Percentiles rank a stretch among this genome's conserved stretches.
phyloP scores from a whole-genome alignment of 2,888 invertebrate species.

The Oasisia sp. region DNA sequence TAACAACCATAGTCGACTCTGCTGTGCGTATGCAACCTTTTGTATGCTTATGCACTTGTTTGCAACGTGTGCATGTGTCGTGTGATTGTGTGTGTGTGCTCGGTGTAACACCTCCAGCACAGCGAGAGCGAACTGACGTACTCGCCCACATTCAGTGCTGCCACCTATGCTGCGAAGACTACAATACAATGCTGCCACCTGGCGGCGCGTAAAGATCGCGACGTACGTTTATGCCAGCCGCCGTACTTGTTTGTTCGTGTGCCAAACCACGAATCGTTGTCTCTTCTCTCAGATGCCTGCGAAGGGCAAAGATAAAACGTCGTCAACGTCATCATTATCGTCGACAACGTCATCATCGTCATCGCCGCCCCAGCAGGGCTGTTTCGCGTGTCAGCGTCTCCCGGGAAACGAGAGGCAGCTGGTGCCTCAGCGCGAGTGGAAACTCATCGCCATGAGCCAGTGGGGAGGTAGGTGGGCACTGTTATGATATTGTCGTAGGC shows the following conservation, averaged over 20 bases:
- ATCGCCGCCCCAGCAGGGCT: not conserved
- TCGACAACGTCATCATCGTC: not conserved
- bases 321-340: not conserved
- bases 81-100: not conserved
- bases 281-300: not conserved
- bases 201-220: not conserved
- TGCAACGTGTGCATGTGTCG: not conserved
- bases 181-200: not conserved
- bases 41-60: not conserved
- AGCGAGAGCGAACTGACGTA: not conserved
- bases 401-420: not conserved
- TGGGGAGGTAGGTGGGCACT: not conserved
- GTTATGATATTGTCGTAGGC: not conserved
- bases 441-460: conserved; percentile 22
- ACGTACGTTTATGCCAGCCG: not conserved
- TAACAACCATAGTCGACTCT: not conserved
- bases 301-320: not conserved
- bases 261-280: not conserved
- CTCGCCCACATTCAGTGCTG: not conserved
- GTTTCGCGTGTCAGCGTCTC: not conserved
- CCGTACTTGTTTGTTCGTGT: conserved; percentile 1
- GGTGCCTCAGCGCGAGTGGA: conserved; percentile 7
- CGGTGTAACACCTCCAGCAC: not conserved
- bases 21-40: not conserved
- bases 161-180: not conserved